These are phyloP conservation scores for Drosophila kokeensis DNA, from an alignment of 2,888 invertebrate species.

Conservation along the genomic window DNA sequence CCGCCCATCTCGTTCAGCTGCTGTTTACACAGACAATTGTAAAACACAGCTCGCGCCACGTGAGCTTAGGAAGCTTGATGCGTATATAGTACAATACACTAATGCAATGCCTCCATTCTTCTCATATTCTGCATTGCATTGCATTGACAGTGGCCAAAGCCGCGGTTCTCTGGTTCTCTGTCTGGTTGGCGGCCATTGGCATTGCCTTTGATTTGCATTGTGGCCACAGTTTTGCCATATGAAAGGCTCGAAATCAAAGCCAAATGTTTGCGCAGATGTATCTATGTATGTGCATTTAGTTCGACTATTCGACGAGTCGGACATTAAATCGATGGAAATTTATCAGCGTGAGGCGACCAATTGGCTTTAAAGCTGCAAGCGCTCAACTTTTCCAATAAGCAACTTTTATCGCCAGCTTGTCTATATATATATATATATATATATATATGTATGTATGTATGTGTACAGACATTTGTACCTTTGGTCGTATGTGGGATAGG, in stretches of 20 bases:
- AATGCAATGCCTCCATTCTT: constrained; percentile 38
- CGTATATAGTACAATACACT: constrained; percentile 33
- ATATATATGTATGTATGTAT: constrained; percentile 9
- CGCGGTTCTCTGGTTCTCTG: constrained; percentile 1
- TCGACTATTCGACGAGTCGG: constrained; percentile 16
- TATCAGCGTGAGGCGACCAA: constrained; percentile 48
- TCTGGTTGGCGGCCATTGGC: constrained; percentile 20
- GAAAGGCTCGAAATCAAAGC: neutral
- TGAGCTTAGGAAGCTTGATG: constrained; percentile 50
- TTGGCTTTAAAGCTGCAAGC: constrained; percentile 55
- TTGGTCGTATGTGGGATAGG: neutral
- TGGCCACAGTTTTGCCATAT: constrained; percentile 26
- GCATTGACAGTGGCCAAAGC: constrained; percentile 12
- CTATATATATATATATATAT: constrained; percentile 13
- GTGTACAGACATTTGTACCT: constrained; percentile 1
- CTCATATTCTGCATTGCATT: neutral
- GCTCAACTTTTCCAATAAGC: constrained; percentile 62
- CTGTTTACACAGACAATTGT: constrained; percentile 58
- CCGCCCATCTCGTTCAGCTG: constrained; percentile 25
- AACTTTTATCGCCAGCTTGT: constrained; percentile 61
- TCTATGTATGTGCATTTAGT: neutral
- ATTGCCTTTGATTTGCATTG: constrained; percentile 53
- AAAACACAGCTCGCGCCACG: constrained; percentile 54
- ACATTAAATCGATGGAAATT: constrained; percentile 53
- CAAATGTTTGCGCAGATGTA: neutral